Base-by-base conservation (phyloP, 2,888 invertebrate species). In the Hydraecia micacea region DNA sequence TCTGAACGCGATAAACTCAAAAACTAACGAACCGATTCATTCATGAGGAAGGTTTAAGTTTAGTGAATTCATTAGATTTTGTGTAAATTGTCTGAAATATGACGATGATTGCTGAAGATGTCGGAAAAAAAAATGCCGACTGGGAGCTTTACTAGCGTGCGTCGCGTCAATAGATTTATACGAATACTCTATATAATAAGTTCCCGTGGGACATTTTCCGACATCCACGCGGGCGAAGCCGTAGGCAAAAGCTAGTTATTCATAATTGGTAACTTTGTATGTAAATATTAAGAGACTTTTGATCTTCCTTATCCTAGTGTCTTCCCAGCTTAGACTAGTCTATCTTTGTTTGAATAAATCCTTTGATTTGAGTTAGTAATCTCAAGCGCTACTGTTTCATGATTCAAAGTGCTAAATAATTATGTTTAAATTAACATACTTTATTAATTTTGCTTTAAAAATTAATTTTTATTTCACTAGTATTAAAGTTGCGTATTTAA, bases 281-380 rank as follows among this genome's bases (percentile, higher is more conserved):
- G 18, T 63, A 18, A 83, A 8, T 70, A 70, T 52, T 58, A 62
- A 55, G 49, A 36, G 13, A 69, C 32, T 25, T 39, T 67, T 66
- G 55, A 13, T 87, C 25, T 87, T 79, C n/a, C 21, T 18, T 65
- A 55, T 58, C 68, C 73, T 71, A 69, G 21, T 79, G 80, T 86
- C 79, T 84, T 83, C 84, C 87, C 15, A 13, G 58, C 15, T 46
- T 68, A 68, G 13, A 15, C 15, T 66, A 60, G 32, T 39, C n/a
- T 42, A 21, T 15, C 11, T 46, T 36, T 55, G 4, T 62, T 67
- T 62, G 6, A 36, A 81, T 15, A 1, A 55, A 67, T 46, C 55
- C 0, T 7, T 49, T 73, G 7, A 52, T 46, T 58, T 60, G 25
- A 49, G 11, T 36, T 9, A 36, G 15, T 55, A 60, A 67, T 46